These are phyloP conservation scores for Ommatoiulus sabulosus DNA, from an alignment of 2,888 invertebrate species.

Conservation along the genomic window DNA sequence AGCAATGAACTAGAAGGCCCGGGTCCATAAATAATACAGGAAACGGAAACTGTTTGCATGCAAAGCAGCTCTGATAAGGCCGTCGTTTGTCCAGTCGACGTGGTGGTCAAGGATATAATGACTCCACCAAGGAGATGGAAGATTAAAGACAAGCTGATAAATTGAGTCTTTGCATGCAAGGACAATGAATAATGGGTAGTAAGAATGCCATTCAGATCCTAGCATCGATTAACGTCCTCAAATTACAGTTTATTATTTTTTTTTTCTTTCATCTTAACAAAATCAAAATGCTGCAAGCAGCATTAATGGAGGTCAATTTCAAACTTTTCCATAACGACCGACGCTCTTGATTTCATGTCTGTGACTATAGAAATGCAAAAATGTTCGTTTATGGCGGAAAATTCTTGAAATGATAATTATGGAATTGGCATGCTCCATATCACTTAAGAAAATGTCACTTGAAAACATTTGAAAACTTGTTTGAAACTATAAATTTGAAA, in stretches of 20 bases:
- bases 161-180: slow-evolving; percentile 1
- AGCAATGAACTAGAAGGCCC: background rate
- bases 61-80: slow-evolving; percentile 6
- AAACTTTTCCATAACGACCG: background rate
- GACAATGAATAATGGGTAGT: slow-evolving; percentile 14
- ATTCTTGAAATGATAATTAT: background rate
- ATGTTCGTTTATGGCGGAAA: background rate
- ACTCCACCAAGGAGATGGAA: background rate
- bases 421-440: too few relatives aligned
- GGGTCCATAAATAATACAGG: slow-evolving; percentile 21
- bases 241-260: background rate
- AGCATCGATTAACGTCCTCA: background rate
- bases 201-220: background rate
- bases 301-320: background rate
- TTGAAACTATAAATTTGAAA: too few relatives aligned
- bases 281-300: background rate
- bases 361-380: background rate
- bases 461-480: too few relatives aligned
- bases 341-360: background rate
- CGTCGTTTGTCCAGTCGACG: slow-evolving; percentile 15
- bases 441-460: too few relatives aligned
- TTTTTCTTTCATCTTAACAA: background rate
- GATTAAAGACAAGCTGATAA: background rate
- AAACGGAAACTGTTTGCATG: slow-evolving; percentile 34
- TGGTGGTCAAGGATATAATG: background rate